A percentile compares a stretch with the other conserved stretches of the same genome.
Evolutionary conservation across 2,797 vertebrate species (phyloP).

Genomic region (Staurois parvus): DNA sequence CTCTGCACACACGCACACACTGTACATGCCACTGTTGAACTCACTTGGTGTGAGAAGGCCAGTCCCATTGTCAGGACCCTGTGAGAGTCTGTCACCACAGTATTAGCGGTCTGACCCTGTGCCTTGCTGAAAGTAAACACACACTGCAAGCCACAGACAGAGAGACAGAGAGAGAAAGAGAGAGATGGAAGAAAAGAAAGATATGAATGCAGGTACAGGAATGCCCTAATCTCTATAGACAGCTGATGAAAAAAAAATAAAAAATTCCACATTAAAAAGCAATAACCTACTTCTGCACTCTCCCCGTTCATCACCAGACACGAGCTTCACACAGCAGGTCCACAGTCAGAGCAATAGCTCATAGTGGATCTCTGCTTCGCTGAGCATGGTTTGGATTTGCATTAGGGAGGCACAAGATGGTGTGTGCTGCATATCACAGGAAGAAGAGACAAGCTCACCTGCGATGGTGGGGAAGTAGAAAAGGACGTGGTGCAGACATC

Average conservation of each 20-base stretch:
- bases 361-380: constrained; percentile 1
- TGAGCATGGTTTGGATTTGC: background rate
- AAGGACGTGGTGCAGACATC: constrained; percentile 98
- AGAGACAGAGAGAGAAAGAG: constrained; percentile 64
- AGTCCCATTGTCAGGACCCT: constrained; percentile 91
- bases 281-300: background rate
- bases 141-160: constrained; percentile 81
- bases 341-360: background rate
- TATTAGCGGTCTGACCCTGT: constrained; percentile 92
- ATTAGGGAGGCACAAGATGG: background rate
- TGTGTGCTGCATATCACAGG: background rate
- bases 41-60: constrained; percentile 94
- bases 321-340: background rate
- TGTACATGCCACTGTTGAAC: constrained; percentile 68
- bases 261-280: background rate
- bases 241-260: no score
- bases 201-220: background rate
- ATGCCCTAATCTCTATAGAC: no score
- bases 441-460: constrained; percentile 77
- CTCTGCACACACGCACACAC: background rate
- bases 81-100: constrained; percentile 92
- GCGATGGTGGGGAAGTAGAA: constrained; percentile 97
- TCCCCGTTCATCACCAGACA: background rate
- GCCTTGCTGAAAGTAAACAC: constrained; percentile 95
- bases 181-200: constrained; percentile 26